phyloP scores from a whole-genome alignment of 2,113 vertebrate species.

The Sclerurus mexicanus region DNA sequence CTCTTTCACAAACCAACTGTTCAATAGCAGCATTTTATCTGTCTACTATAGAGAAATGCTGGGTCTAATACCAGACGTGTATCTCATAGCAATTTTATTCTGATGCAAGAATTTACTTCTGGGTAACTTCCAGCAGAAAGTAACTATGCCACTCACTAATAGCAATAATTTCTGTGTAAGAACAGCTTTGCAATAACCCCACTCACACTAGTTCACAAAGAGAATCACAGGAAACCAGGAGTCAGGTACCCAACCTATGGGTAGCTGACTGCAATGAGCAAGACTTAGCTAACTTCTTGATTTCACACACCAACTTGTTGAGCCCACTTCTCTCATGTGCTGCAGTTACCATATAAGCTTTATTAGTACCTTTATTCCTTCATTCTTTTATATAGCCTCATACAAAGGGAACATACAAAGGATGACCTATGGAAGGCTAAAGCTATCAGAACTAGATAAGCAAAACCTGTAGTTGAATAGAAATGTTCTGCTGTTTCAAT shows the following conservation, averaged over 20 bases:
- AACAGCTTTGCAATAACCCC: not conserved
- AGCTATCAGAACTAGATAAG: not conserved
- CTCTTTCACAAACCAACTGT: not conserved
- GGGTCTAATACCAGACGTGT: not conserved
- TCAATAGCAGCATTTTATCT: not conserved
- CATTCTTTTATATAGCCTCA: not conserved
- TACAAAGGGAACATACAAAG: not conserved
- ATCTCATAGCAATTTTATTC: not conserved
- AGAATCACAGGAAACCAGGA: not conserved
- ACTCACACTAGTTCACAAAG: not conserved
- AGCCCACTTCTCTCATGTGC: not conserved
- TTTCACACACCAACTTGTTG: not conserved
- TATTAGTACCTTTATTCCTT: not conserved
- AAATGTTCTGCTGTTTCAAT: not conserved
- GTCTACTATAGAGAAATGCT: not conserved
- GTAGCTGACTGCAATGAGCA: not conserved
- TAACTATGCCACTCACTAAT: not conserved
- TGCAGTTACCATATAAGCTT: not conserved
- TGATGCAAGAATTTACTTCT: not conserved
- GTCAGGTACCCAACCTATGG: slow-evolving; percentile 10
- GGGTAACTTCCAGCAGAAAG: not conserved
- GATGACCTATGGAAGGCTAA: not conserved
- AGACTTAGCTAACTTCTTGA: not conserved
- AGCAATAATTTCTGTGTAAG: not conserved
- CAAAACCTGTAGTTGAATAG: not conserved